Percentiles rank a stretch among this genome's conserved stretches.
Conservation (phyloP, 2,113 vertebrate species). For the Sturnus vulgaris region DNA sequence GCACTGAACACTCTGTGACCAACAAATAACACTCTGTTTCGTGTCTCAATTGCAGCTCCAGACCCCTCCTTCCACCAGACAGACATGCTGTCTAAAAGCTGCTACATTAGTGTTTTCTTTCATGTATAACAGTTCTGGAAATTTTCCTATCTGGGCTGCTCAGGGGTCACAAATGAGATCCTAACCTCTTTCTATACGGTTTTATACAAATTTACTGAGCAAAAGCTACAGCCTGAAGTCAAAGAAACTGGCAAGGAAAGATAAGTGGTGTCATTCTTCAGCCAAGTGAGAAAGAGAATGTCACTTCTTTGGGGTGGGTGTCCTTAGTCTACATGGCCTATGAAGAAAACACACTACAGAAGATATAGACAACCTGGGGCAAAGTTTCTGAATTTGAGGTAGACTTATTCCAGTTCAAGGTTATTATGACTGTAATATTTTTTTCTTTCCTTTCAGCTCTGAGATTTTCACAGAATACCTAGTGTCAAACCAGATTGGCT, state of each 20-base stretch:
- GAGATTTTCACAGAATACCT: neutral
- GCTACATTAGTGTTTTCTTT: neutral
- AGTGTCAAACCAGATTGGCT: neutral
- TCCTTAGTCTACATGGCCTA: neutral
- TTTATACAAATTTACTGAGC: neutral
- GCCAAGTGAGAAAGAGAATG: neutral
- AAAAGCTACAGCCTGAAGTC: neutral
- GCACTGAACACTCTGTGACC: neutral
- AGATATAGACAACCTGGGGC: neutral
- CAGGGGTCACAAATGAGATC: neutral
- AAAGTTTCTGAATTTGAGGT: neutral
- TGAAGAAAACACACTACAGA: neutral
- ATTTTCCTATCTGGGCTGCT: neutral
- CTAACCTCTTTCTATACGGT: neutral
- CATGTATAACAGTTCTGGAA: neutral
- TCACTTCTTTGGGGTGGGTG: neutral
- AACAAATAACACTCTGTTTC: neutral
- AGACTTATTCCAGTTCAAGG: neutral
- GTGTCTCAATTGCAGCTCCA: neutral
- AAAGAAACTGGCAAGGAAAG: neutral
- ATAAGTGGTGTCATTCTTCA: neutral
- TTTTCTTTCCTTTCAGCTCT: neutral
- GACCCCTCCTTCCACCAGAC: neutral
- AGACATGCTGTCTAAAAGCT: neutral
- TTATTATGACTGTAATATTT: neutral